phyloP scores from a whole-genome alignment of 1,140 invertebrate species.

The Epicauta chinensis region DNA sequence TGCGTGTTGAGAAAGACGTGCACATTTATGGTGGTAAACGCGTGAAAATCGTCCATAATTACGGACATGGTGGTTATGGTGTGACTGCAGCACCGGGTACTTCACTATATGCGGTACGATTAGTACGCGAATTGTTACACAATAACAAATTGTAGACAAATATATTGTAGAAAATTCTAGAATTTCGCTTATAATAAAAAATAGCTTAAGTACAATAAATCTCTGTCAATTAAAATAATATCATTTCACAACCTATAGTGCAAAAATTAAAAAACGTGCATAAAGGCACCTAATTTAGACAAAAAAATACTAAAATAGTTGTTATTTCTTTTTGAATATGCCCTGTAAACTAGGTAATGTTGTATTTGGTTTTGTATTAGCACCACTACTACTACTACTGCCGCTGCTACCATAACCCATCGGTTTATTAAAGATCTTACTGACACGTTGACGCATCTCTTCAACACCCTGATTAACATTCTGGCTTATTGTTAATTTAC shows the following conservation, averaged over 20 bases:
- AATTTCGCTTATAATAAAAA: background rate
- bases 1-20: conserved; percentile 68
- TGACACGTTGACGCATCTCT: conserved; percentile 54
- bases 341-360: conserved; percentile 33
- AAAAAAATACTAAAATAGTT: background rate
- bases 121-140: conserved; percentile 55
- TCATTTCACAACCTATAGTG: background rate
- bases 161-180: background rate
- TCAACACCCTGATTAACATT: conserved; percentile 55
- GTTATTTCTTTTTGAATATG: conserved; percentile 39
- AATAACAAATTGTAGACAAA: conserved; percentile 48
- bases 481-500: conserved; percentile 21
- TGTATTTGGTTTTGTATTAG: conserved; percentile 25
- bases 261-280: background rate
- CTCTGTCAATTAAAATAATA: background rate
- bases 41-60: conserved; percentile 77
- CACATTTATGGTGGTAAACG: conserved; percentile 37
- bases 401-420: too few species aligned
- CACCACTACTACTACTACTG: too few species aligned
- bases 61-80: conserved; percentile 89
- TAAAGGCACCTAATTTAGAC: too few species aligned
- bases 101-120: conserved; percentile 61
- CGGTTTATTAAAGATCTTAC: conserved; percentile 54
- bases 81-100: conserved; percentile 83
- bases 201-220: background rate